A percentile compares a stretch with the other conserved stretches of the same genome.
phyloP scores from a whole-genome alignment of 2,113 vertebrate species.

The Empidonax traillii region DNA sequence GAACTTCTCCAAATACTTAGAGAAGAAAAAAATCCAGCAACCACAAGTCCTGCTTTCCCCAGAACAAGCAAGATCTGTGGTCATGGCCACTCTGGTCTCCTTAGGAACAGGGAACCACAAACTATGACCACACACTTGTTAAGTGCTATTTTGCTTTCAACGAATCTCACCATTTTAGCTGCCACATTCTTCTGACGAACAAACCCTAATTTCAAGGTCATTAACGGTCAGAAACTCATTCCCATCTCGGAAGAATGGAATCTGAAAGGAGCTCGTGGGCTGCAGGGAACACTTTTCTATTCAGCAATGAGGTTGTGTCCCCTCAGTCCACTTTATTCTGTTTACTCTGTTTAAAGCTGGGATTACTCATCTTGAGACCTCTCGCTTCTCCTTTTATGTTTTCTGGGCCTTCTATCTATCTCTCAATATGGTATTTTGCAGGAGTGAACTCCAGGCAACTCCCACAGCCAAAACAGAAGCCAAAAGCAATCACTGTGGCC shows the following conservation, averaged over 20 bases:
- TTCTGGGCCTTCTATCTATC: not conserved
- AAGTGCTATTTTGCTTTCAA: not conserved
- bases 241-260: not conserved
- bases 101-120: not conserved
- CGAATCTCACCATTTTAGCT: not conserved
- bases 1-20: not conserved
- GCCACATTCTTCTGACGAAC: not conserved
- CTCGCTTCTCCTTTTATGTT: not conserved
- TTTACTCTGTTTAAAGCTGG: not conserved
- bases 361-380: not conserved
- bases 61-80: not conserved
- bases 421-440: not conserved
- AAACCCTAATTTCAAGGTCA: not conserved
- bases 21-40: not conserved
- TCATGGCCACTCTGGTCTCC: not conserved
- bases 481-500: not conserved
- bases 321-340: not conserved
- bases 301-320: not conserved
- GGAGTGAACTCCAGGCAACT: not conserved
- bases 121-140: not conserved
- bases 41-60: not conserved
- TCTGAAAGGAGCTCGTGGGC: not conserved
- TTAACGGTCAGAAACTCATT: not conserved
- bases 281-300: not conserved
- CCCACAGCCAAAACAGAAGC: not conserved